Evolutionary conservation across 1,140 invertebrate genomes (phyloP).

Genomic region (Orchestia grillus): DNA sequence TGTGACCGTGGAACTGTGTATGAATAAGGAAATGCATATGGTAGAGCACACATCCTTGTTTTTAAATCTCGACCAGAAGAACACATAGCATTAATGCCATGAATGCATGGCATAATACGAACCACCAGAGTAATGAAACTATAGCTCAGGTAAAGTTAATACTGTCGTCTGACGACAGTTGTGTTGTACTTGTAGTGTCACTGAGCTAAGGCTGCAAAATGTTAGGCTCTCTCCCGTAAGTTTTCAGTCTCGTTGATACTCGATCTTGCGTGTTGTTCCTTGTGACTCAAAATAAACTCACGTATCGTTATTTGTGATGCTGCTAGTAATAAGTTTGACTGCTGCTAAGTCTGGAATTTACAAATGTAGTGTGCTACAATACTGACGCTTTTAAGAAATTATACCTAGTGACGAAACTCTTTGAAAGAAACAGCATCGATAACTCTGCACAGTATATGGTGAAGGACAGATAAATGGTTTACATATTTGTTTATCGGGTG

Average conservation of each 20-base stretch:
- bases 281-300: not conserved
- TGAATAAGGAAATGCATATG: not conserved
- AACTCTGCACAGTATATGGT: not conserved
- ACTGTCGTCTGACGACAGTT: not conserved
- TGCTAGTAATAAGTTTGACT: not conserved
- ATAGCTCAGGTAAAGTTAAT: not conserved
- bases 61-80: not conserved
- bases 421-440: not conserved
- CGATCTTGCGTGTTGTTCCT: not conserved
- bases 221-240: too few species aligned
- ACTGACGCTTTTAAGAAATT: not conserved
- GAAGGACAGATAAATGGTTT: not conserved
- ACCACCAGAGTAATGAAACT: not conserved
- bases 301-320: not conserved
- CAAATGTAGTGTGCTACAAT: not conserved
- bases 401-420: not conserved
- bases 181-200: too few species aligned
- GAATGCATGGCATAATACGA: too few species aligned
- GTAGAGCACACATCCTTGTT: not conserved
- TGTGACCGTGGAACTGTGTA: too few species aligned
- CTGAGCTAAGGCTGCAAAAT: too few species aligned
- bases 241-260: too few species aligned
- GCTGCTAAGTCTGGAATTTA: not conserved
- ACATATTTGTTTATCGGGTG: not conserved
- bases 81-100: not conserved